phyloP scores from a whole-genome alignment of 2,888 invertebrate species.

The Aspidiotus destructor region DNA sequence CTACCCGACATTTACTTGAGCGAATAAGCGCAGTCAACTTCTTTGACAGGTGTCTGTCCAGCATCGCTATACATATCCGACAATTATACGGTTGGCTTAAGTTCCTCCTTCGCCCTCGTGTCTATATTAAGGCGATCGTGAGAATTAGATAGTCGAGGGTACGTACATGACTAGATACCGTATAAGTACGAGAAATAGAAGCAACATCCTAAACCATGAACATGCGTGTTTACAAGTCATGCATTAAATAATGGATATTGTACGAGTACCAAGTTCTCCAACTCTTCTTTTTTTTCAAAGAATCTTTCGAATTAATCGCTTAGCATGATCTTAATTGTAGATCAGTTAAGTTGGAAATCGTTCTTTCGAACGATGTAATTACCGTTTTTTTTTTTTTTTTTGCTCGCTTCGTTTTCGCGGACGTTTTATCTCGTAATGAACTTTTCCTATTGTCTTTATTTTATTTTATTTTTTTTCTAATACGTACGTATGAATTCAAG shows the following conservation, averaged over 20 bases:
- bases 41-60: slow-evolving; percentile 32
- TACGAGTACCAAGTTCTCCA: neutral
- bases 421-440: slow-evolving; percentile 25
- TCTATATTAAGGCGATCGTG: slow-evolving; percentile 27
- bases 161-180: slow-evolving; percentile 22
- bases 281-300: slow-evolving; percentile 18
- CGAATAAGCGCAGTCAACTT: slow-evolving; percentile 32
- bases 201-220: slow-evolving; percentile 33
- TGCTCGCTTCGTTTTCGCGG: slow-evolving; percentile 7
- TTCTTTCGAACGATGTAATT: slow-evolving; percentile 30
- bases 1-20: slow-evolving; percentile 28
- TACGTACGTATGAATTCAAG: slow-evolving; percentile 19
- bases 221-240: slow-evolving; percentile 33
- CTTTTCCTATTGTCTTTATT: slow-evolving; percentile 28
- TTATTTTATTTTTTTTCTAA: neutral
- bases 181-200: neutral
- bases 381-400: slow-evolving; percentile 25
- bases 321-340: slow-evolving; percentile 33
- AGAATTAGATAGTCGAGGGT: slow-evolving; percentile 29
- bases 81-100: slow-evolving; percentile 31
- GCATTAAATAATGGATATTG: slow-evolving; percentile 33
- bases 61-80: slow-evolving; percentile 29
- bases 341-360: slow-evolving; percentile 30
- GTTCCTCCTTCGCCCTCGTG: slow-evolving; percentile 9
- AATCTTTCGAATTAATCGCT: slow-evolving; percentile 31